Evolutionary conservation across 2,797 vertebrate genomes (phyloP).

Genomic region (Malacoraja senta): DNA sequence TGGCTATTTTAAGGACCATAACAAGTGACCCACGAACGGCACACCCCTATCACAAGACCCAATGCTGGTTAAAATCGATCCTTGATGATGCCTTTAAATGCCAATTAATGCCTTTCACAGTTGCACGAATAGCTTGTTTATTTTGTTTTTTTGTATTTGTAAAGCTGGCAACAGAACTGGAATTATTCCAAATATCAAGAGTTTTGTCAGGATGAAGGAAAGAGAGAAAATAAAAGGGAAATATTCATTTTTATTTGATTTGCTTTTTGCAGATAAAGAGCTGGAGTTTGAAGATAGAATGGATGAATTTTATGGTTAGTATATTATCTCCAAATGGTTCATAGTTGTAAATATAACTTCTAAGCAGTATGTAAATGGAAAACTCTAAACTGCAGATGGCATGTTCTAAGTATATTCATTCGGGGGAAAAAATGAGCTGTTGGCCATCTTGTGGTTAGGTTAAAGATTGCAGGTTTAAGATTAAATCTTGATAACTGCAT

Average conservation of each 20-base stretch:
- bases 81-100: not conserved
- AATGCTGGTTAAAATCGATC: not conserved
- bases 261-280: not conserved
- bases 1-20: not conserved
- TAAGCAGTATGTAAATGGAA: not conserved
- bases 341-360: not conserved
- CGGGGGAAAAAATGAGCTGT: too few species aligned
- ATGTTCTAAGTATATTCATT: not conserved
- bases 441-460: not conserved
- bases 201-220: too few species aligned
- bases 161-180: not conserved
- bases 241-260: not conserved
- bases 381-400: not conserved
- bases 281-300: not conserved
- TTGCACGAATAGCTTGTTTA: not conserved
- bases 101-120: not conserved
- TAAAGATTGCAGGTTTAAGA: not conserved
- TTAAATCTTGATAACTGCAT: not conserved
- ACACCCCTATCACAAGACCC: not conserved
- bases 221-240: not conserved
- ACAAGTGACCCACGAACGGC: not conserved
- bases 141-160: not conserved
- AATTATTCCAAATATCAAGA: not conserved
- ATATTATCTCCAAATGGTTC: too few species aligned
- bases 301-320: slow-evolving; percentile 19